These are phyloP conservation scores for Aphelocoma coerulescens DNA, from an alignment of 2,113 vertebrate genomes.

Conservation along the genomic window DNA sequence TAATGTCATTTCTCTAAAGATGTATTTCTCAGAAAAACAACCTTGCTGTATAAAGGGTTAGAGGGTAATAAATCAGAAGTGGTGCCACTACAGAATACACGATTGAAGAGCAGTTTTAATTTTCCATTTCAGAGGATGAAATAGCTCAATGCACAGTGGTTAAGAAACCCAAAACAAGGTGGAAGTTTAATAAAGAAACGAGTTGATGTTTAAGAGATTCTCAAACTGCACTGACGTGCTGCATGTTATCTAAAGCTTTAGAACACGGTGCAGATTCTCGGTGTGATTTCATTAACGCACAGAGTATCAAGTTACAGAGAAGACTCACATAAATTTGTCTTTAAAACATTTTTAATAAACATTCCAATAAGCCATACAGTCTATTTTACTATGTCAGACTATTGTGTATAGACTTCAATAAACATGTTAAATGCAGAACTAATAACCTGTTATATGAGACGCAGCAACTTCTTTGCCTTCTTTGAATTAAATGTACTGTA, in stretches of 20 bases:
- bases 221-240: background rate
- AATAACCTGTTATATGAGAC: background rate
- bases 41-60: background rate
- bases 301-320: background rate
- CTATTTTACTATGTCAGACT: background rate
- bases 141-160: background rate
- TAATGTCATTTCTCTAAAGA: background rate
- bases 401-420: background rate
- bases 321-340: background rate
- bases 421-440: background rate
- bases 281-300: background rate
- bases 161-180: background rate
- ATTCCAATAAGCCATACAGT: background rate
- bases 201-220: background rate
- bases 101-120: background rate
- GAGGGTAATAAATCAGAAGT: background rate
- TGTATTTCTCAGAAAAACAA: background rate
- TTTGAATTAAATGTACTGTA: background rate
- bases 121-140: background rate
- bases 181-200: background rate
- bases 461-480: background rate
- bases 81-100: background rate
- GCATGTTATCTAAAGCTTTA: background rate
- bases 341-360: background rate
- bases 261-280: background rate